These are phyloP conservation scores for Molorchus minor DNA, from an alignment of 2,888 invertebrate genomes.

Conservation along the genomic window DNA sequence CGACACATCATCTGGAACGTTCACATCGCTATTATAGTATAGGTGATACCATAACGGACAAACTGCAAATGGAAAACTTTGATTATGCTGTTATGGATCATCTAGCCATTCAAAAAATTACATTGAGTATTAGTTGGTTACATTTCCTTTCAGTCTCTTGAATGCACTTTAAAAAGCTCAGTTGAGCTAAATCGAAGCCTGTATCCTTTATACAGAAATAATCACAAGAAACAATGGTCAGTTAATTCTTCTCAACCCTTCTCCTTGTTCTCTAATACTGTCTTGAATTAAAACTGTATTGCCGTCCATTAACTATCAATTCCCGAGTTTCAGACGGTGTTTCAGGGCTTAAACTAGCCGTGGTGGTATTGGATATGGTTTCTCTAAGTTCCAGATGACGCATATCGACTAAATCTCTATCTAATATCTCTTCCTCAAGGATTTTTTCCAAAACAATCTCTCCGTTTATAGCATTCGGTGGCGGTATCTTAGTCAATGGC, in stretches of 20 bases:
- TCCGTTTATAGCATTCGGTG: constrained; percentile 64
- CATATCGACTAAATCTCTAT: constrained; percentile 60
- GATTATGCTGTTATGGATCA: background rate
- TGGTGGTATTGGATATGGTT: constrained; percentile 67
- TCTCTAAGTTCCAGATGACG: constrained; percentile 59
- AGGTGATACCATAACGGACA: no score
- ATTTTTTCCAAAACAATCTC: constrained; percentile 76
- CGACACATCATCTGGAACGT: background rate
- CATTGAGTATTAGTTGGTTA: no score
- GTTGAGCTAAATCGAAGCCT: constrained; percentile 11
- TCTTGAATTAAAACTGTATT: constrained; percentile 58
- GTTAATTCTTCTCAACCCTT: constrained; percentile 10
- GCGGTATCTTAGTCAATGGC: constrained; percentile 61
- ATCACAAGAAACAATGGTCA: constrained; percentile 23
- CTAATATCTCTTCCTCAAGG: constrained; percentile 73
- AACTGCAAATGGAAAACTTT: background rate
- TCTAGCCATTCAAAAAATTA: no score
- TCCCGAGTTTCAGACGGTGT: constrained; percentile 76
- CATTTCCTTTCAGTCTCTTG: constrained; percentile 8
- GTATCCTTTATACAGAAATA: constrained; percentile 1
- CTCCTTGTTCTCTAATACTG: constrained; percentile 48
- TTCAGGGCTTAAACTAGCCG: constrained; percentile 70
- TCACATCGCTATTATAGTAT: background rate
- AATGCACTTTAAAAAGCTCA: constrained; percentile 1
- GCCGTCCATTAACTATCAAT: constrained; percentile 69